Base-by-base conservation (phyloP, 2,113 vertebrate species). In the Lepus timidus region DNA sequence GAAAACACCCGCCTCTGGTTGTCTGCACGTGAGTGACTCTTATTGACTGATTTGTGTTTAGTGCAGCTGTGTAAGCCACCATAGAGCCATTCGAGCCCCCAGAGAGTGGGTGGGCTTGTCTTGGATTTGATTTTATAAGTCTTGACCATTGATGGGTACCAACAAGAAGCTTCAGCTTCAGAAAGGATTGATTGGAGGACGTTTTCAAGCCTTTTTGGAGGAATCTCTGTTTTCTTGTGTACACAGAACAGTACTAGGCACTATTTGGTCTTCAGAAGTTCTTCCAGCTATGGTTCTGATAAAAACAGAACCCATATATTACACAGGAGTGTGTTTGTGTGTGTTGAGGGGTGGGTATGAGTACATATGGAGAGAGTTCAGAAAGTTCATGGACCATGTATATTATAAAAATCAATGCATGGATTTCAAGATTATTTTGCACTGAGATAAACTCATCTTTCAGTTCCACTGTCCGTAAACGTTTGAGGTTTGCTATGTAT, bases 81-180 rank as follows among this genome's bases (percentile, higher is more conserved):
- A 36, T 10, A 58, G 65, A 78, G 20, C 70, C 80, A 31, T 81
- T 91, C 76, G 78, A 70, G 4, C 55, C 80, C 12, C 79, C 76
- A 29, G 74, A 67, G 73, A 70, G 5, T 12, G 10, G 51, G 20
- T 44, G 84, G 52, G 79, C 36, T 74, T 78, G 36, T 70, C 86
- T 68, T 5, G 92, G 76, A 94, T 74, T 89, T 92, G 85, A 52
- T 78, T 81, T 82, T n/a, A 36, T 82, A 81, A 85, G 90, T 88
- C 83, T 91, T 64, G 23, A 39, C 90, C 76, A 71, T 51, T 74
- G 12, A 52, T 65, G 3, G 74, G 22, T 83, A 17, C 25, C 10
- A 62, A 39, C 25, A 74, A 86, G 74, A 93, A 85, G 49, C 49
- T 82, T 82, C 85, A 55, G 51, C 88, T 92, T 95, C 78, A 58